Base-by-base conservation (phyloP, 2,113 vertebrate genomes). In the Seriola dumerili region DNA sequence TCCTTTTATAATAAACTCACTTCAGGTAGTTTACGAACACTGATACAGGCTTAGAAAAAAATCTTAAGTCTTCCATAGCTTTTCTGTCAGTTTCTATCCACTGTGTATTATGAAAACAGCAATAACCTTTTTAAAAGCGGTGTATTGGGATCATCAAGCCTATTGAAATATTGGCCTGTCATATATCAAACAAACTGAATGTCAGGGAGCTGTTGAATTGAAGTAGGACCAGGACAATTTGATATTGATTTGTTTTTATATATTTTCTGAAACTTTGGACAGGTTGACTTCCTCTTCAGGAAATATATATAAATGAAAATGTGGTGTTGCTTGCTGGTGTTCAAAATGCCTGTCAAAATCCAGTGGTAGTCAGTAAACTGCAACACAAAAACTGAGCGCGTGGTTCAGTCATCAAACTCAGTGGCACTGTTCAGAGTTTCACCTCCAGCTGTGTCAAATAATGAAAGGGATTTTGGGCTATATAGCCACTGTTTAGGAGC, bases 11-110 rank as follows among this genome's bases (percentile, higher is more conserved):
- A 92, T 87, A 91, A 91, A 94, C 90, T 93, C 92, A 90, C 93
- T 95, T 96, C 95, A 95, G 95, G 95, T 96, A 96, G 95, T 96
- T 95, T 95, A 94, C 94, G 84, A 96, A 96, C 95, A 96, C 95
- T 96, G 95, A 95, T 95, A 90, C 90, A 93, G 93, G 91, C 90
- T 91, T 91, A 90, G 77, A 91, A 90, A 87, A 67, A 92, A 94
- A 94, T 91, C 92, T 92, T 89, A 92, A 94, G 95, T 96, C 95
- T 96, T 96, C 95, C 95, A 94, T 94, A 91, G 92, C 83, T 93
- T 95, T 91, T 94, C 85, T 84, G 91, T 88, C 90, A 85, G 91
- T 94, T 92, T 94, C 87, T 95, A 91, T 93, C 94, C 93, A 95
- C 94, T 95, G 94, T 95, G 94, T 95, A 90, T 91, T 93, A 88